Conservation (phyloP, 2,113 vertebrate species). For the Cathartes aura region DNA sequence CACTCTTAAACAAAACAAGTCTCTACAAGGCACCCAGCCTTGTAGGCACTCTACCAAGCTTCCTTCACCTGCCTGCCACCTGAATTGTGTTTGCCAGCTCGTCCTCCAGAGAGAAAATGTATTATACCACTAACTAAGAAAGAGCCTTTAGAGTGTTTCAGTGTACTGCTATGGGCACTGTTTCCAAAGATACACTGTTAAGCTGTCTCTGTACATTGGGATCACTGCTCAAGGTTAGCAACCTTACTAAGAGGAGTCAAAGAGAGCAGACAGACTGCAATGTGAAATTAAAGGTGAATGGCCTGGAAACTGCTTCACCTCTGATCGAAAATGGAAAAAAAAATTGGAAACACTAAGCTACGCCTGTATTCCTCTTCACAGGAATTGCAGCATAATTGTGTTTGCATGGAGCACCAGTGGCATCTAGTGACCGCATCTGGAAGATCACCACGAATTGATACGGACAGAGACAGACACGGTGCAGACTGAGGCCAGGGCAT, state of each 20-base stretch:
- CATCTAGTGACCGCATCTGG: constrained; percentile 56
- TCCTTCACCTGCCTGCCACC: not conserved
- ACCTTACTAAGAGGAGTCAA: not conserved
- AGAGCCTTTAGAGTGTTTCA: not conserved
- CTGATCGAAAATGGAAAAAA: not conserved
- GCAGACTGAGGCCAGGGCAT: not conserved
- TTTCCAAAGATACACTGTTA: fast-evolving
- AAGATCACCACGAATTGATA: not conserved
- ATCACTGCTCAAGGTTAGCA: not conserved
- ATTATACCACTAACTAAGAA: not conserved
- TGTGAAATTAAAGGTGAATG: not conserved
- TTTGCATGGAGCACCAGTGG: constrained; percentile 46
- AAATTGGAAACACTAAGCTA: not conserved
- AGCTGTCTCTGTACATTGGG: not conserved
- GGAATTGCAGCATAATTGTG: fast-evolving
- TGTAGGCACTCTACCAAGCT: not conserved
- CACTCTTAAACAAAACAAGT: not conserved
- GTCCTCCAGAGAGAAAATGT: not conserved
- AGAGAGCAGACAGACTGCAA: not conserved
- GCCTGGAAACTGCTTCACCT: not conserved
- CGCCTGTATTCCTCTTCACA: fast-evolving
- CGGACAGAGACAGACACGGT: fast-evolving
- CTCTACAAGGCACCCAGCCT: not conserved
- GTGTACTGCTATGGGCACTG: fast-evolving
- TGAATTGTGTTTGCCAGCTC: not conserved